phyloP scores from a whole-genome alignment of 2,113 vertebrate genomes.

The Tylochromis polylepis region DNA sequence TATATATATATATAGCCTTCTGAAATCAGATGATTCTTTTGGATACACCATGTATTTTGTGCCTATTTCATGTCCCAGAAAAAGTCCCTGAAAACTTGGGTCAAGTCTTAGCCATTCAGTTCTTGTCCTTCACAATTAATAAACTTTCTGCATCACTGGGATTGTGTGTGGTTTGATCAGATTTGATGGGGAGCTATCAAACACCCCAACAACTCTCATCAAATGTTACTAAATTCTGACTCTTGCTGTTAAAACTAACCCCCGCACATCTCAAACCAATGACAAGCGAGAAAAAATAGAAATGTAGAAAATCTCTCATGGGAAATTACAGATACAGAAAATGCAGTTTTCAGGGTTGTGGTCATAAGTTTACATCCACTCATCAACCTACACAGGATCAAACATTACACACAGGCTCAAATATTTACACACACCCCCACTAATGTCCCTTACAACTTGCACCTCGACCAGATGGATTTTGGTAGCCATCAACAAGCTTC shows the following conservation, averaged over 20 bases:
- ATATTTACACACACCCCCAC: neutral
- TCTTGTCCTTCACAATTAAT: neutral
- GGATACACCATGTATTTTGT: rapidly evolving
- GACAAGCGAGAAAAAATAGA: neutral
- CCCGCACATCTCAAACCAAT: neutral
- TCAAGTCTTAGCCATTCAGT: neutral
- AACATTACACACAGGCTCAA: neutral
- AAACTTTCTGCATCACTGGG: neutral
- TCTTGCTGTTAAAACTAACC: neutral
- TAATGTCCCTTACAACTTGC: neutral
- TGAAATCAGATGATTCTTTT: neutral
- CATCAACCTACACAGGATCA: neutral
- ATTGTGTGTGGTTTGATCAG: neutral
- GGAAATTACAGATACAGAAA: neutral
- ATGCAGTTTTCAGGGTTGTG: neutral
- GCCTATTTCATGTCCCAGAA: neutral
- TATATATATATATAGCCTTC: neutral
- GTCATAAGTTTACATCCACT: neutral
- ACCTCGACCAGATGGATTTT: neutral
- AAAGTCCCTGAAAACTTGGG: neutral
- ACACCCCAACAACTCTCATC: neutral
- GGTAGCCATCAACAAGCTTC: neutral
- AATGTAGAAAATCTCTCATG: neutral
- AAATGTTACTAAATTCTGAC: neutral
- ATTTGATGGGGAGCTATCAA: neutral